These are phyloP conservation scores for Tokudaia muenninki DNA, from an alignment of 2,797 vertebrate genomes.

Conservation along the genomic window DNA sequence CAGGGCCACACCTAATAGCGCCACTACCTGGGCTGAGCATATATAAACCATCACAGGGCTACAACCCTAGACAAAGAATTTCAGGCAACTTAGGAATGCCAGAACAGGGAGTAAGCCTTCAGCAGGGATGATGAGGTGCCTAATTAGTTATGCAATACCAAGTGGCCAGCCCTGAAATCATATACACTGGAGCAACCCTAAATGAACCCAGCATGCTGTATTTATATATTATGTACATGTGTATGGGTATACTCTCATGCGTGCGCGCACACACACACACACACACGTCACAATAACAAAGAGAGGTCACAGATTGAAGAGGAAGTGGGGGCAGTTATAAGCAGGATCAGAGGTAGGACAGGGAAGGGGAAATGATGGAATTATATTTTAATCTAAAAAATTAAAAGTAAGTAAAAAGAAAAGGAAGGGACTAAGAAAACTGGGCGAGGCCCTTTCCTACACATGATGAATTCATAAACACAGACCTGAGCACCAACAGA, in stretches of 20 bases:
- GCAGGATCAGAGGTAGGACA: background rate
- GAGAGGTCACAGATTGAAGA: background rate
- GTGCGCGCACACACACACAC: too few species aligned
- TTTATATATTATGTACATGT: too few species aligned
- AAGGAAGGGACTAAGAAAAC: background rate
- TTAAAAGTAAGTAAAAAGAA: background rate
- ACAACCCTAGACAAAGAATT: background rate
- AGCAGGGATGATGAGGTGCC: too few species aligned
- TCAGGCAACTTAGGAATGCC: background rate
- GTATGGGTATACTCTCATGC: too few species aligned
- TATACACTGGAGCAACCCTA: too few species aligned
- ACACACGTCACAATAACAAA: background rate
- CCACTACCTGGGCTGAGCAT: too few species aligned
- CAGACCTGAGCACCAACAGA: too few species aligned
- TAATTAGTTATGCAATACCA: background rate
- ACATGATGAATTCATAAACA: background rate
- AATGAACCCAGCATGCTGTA: background rate
- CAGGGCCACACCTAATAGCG: too few species aligned
- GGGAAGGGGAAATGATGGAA: background rate
- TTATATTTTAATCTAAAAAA: background rate
- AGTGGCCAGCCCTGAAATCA: background rate
- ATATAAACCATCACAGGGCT: too few species aligned
- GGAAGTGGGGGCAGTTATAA: background rate
- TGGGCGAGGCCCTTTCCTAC: background rate
- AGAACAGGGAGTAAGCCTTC: background rate